Conservation (phyloP, 2,888 invertebrate genomes). For the Teleiodes luculella region DNA sequence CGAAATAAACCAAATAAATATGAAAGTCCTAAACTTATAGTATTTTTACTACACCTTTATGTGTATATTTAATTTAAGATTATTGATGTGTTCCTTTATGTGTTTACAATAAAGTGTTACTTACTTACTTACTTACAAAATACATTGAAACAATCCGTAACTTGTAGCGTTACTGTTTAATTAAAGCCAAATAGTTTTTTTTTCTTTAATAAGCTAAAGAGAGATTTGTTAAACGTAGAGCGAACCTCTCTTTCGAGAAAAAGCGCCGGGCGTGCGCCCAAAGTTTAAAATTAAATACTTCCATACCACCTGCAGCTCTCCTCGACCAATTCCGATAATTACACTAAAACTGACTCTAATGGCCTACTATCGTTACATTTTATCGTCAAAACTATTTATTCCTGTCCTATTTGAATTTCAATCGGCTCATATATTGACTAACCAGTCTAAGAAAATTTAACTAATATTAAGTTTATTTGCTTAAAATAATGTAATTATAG, state of each 20-base stretch:
- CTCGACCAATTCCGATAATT: conserved; percentile 50
- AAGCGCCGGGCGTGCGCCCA: conserved; percentile 15
- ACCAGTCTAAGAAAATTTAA: conserved; percentile 38
- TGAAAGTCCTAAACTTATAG: too few relatives aligned
- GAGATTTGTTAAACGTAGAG: neutral
- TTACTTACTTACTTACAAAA: too few relatives aligned
- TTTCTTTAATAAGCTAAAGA: neutral
- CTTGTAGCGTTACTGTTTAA: too few relatives aligned
- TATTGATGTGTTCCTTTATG: too few relatives aligned
- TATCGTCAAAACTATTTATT: conserved; percentile 50
- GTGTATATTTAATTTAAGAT: too few relatives aligned
- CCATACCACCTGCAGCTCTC: conserved; percentile 65
- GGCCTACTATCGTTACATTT: conserved; percentile 50
- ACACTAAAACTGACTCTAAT: conserved; percentile 55
- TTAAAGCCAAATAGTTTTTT: too few relatives aligned
- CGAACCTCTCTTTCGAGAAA: neutral
- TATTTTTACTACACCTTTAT: too few relatives aligned
- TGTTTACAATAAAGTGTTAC: too few relatives aligned
- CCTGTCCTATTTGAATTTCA: conserved; percentile 39
- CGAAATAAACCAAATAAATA: too few relatives aligned
- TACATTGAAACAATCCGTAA: too few relatives aligned
- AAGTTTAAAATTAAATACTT: conserved; percentile 52
- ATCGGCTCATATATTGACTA: conserved; percentile 30
- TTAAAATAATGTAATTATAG: conserved; percentile 36
- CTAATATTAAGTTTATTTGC: conserved; percentile 48